These are phyloP conservation scores for Hypomecis atomaria DNA, from an alignment of 2,888 invertebrate species.

Conservation along the genomic window DNA sequence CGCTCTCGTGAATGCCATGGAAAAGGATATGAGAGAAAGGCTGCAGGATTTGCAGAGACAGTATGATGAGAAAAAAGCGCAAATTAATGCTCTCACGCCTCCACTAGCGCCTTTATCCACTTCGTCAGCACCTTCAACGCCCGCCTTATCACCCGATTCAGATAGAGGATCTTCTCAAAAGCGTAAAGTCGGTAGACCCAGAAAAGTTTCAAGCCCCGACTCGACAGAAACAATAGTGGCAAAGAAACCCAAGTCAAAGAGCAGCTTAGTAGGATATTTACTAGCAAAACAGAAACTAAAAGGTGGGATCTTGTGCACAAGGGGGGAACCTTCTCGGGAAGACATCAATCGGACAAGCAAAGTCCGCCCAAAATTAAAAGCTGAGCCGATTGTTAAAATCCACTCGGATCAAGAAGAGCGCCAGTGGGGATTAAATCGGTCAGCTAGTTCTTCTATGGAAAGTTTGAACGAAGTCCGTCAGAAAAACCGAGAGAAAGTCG, in stretches of 20 bases:
- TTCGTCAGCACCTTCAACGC: conserved; percentile 74
- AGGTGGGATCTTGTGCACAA: conserved; percentile 78
- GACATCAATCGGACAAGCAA: conserved; percentile 81
- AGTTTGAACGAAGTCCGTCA: conserved; percentile 80
- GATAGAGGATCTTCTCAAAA: conserved; percentile 87
- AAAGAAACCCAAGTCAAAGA: conserved; percentile 90
- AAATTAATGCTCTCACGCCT: conserved; percentile 89
- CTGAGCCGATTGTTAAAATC: conserved; percentile 87
- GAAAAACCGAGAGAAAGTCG: conserved; percentile 80
- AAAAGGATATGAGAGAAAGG: conserved; percentile 92
- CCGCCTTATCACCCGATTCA: conserved; percentile 77
- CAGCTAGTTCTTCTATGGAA: conserved; percentile 83
- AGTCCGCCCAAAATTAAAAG: conserved; percentile 89
- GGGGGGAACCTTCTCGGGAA: conserved; percentile 82
- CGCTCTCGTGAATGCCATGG: conserved; percentile 88
- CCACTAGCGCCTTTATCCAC: conserved; percentile 74
- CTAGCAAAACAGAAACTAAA: conserved; percentile 87
- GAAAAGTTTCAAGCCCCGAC: conserved; percentile 87
- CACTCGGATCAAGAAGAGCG: conserved; percentile 83
- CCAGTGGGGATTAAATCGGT: conserved; percentile 76
- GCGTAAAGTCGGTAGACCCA: conserved; percentile 92
- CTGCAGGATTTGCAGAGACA: conserved; percentile 92
- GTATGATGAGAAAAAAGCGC: conserved; percentile 92
- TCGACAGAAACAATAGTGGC: conserved; percentile 93
- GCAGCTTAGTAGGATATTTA: conserved; percentile 87